These are phyloP conservation scores for Ambastaia sidthimunki DNA, from an alignment of 2,797 vertebrate species.

Conservation along the genomic window DNA sequence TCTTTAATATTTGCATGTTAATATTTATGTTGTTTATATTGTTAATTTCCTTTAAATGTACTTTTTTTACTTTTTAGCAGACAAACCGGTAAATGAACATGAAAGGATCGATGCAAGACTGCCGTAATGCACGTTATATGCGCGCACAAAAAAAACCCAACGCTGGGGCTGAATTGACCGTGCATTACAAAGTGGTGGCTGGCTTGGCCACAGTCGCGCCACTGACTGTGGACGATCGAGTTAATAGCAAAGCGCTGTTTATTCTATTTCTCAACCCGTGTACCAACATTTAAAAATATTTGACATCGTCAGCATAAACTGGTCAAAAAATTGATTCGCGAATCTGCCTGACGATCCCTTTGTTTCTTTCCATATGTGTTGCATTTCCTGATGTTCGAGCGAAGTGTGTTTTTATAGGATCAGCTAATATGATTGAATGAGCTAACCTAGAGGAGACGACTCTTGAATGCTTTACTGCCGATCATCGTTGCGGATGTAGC, in stretches of 20 bases:
- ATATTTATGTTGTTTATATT: too few relatives aligned
- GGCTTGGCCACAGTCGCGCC: too few relatives aligned
- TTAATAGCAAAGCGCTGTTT: background rate
- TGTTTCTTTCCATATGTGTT: background rate
- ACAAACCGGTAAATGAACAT: too few relatives aligned
- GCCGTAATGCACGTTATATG: too few relatives aligned
- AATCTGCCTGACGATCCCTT: background rate
- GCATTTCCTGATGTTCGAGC: slow-evolving; percentile 15
- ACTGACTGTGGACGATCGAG: background rate
- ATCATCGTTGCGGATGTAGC: background rate
- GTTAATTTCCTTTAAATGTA: too few relatives aligned
- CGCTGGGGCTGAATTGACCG: too few relatives aligned
- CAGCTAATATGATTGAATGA: slow-evolving; percentile 33
- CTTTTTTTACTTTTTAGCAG: too few relatives aligned
- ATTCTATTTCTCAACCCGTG: background rate
- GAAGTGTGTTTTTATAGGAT: background rate
- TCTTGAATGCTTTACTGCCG: slow-evolving; percentile 7
- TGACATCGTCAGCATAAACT: background rate
- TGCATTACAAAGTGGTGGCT: too few relatives aligned
- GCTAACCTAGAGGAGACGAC: background rate
- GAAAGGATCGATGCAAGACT: too few relatives aligned
- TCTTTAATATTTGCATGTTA: too few relatives aligned
- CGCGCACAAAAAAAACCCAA: too few relatives aligned
- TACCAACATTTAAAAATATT: background rate
- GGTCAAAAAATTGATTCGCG: background rate